Conservation (phyloP, 2,888 invertebrate species). For the Coremacera marginata region DNA sequence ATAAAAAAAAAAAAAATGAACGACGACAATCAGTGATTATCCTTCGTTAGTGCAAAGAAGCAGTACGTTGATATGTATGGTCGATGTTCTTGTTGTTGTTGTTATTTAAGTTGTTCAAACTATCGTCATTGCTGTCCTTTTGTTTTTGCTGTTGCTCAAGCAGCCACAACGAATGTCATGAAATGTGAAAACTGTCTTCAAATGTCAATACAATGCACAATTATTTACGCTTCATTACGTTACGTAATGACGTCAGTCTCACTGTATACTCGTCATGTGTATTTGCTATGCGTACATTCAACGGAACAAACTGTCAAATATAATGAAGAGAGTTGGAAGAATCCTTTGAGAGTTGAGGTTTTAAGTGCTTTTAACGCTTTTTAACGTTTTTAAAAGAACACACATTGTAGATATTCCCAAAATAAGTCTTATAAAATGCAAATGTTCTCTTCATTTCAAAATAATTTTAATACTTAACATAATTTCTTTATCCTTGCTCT, state of each 20-base stretch:
- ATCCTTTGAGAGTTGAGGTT: not conserved
- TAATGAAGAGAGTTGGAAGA: not conserved
- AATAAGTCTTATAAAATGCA: no score
- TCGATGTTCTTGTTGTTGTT: conserved; percentile 16
- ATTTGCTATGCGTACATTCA: no score
- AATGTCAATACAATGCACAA: conserved; percentile 29
- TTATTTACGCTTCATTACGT: conserved; percentile 35
- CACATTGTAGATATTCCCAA: no score
- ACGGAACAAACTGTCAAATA: not conserved
- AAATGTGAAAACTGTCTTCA: conserved; percentile 3
- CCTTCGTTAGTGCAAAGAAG: conserved; percentile 9
- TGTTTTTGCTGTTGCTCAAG: not conserved
- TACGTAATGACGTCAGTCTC: conserved; percentile 4
- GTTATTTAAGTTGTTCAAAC: not conserved
- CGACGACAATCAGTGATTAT: conserved; percentile 29
- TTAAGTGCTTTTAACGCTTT: no score
- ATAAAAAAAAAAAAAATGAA: not conserved
- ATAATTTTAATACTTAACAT: no score
- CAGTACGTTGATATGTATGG: conserved; percentile 2
- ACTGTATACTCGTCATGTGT: not conserved
- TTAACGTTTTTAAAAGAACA: no score
- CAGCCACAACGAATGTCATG: not conserved
- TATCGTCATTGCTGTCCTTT: not conserved
- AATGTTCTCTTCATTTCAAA: no score
- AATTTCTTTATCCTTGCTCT: no score